A percentile compares a stretch with the other conserved stretches of the same genome.
Conservation (phyloP, 2,797 vertebrate genomes). For the Sphaeramia orbicularis region DNA sequence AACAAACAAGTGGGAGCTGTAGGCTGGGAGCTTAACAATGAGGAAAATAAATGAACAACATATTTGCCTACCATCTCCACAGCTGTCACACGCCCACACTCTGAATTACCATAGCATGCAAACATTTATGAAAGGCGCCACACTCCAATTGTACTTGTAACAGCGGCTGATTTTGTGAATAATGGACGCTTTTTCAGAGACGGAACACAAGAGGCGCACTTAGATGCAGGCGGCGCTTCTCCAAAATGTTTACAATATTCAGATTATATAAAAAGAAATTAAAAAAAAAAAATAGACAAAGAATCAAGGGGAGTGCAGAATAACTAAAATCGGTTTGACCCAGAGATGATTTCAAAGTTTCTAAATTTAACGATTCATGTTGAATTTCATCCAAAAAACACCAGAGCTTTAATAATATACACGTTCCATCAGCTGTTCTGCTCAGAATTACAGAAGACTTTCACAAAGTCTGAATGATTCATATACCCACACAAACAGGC, state of each 20-base stretch:
- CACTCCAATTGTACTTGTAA: slow-evolving; percentile 15
- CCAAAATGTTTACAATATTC: background rate
- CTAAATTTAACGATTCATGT: slow-evolving; percentile 1
- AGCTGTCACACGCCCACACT: slow-evolving; percentile 60
- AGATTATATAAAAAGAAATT: background rate
- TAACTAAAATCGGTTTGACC: background rate
- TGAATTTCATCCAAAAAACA: background rate
- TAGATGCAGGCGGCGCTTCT: background rate
- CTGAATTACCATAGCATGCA: slow-evolving; percentile 43
- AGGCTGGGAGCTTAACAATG: slow-evolving; percentile 56
- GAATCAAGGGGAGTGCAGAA: too few species aligned
- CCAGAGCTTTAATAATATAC: slow-evolving; percentile 12
- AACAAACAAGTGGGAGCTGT: slow-evolving; percentile 57
- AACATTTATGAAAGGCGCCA: slow-evolving; percentile 41
- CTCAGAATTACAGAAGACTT: slow-evolving; percentile 15
- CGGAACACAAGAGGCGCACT: too few species aligned
- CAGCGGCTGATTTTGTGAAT: slow-evolving; percentile 14
- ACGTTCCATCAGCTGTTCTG: slow-evolving; percentile 29
- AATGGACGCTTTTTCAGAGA: background rate
- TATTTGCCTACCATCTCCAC: slow-evolving; percentile 61
- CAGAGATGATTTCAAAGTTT: background rate
- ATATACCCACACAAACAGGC: slow-evolving; percentile 44
- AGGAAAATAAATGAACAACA: slow-evolving; percentile 69
- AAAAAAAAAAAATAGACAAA: background rate
- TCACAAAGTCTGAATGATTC: slow-evolving; percentile 42